phyloP scores from a whole-genome alignment of 1,140 invertebrate species.

The Pseudobourletiella spinata region DNA sequence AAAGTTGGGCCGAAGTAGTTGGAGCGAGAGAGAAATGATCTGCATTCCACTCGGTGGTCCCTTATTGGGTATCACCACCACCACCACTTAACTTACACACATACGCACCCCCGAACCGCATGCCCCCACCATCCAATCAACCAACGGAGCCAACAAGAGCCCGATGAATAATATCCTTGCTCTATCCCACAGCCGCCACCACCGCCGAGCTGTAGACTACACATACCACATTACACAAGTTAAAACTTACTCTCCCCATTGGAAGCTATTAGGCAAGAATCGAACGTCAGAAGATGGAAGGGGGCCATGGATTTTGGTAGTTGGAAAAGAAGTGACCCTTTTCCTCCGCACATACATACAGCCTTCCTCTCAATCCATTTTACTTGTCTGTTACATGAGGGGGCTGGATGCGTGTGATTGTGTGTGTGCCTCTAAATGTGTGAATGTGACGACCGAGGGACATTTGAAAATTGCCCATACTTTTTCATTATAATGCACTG shows the following conservation, averaged over 20 bases:
- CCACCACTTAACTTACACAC: background rate
- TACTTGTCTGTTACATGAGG: background rate
- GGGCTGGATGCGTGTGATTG: background rate
- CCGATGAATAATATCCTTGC: too few species aligned
- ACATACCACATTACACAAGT: too few species aligned
- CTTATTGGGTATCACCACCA: background rate
- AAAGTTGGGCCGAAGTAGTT: background rate
- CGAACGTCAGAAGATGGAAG: background rate
- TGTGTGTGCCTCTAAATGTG: background rate
- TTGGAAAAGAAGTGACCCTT: too few species aligned
- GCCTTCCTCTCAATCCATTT: background rate
- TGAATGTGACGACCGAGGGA: background rate
- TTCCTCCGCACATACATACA: background rate
- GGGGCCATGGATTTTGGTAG: too few species aligned
- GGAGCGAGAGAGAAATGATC: constrained; percentile 1
- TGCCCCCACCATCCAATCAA: background rate
- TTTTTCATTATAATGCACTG: too few species aligned
- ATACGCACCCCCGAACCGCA: background rate
- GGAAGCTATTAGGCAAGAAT: background rate
- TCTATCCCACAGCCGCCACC: too few species aligned
- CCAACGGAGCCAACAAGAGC: background rate
- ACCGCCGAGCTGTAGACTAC: too few species aligned
- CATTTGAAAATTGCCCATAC: background rate
- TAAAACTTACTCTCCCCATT: background rate
- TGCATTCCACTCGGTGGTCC: too few species aligned